These are phyloP conservation scores for Channallabes apus DNA, from an alignment of 2,797 vertebrate genomes.

Conservation along the genomic window DNA sequence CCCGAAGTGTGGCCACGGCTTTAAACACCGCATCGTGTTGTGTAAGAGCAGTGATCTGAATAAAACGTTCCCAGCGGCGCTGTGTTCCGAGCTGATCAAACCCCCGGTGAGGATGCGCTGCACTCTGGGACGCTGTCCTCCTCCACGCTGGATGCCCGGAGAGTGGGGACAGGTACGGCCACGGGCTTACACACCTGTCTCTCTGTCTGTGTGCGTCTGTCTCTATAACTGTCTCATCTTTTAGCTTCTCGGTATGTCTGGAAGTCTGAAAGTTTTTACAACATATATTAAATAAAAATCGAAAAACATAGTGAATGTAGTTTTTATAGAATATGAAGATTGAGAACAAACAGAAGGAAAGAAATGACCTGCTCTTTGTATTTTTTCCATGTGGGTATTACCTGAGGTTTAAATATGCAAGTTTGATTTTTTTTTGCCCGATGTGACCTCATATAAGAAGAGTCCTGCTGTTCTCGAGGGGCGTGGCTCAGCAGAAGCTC, in stretches of 20 bases:
- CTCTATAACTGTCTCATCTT: too few species aligned
- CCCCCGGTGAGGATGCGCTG: slow-evolving; percentile 92
- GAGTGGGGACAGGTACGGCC: slow-evolving; percentile 93
- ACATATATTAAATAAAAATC: neutral
- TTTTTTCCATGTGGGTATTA: too few species aligned
- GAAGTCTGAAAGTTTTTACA: too few species aligned
- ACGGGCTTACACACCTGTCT: neutral
- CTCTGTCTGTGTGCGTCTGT: neutral
- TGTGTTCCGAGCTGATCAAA: slow-evolving; percentile 88
- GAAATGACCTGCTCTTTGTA: too few species aligned
- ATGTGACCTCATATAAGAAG: too few species aligned
- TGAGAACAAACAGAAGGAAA: too few species aligned
- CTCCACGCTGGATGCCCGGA: slow-evolving; percentile 94
- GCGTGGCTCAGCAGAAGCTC: too few species aligned
- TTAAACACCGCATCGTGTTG: slow-evolving; percentile 94
- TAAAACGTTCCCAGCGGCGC: slow-evolving; percentile 86
- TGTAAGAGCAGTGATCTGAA: slow-evolving; percentile 96
- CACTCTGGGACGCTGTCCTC: slow-evolving; percentile 91
- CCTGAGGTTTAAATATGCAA: too few species aligned
- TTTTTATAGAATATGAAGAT: neutral
- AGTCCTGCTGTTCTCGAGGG: too few species aligned
- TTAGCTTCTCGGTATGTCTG: too few species aligned
- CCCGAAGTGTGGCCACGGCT: slow-evolving; percentile 94
- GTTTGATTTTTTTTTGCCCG: too few species aligned
- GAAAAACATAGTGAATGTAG: neutral